phyloP scores from a whole-genome alignment of 2,797 vertebrate species.

The Epinephelus malabaricus region DNA sequence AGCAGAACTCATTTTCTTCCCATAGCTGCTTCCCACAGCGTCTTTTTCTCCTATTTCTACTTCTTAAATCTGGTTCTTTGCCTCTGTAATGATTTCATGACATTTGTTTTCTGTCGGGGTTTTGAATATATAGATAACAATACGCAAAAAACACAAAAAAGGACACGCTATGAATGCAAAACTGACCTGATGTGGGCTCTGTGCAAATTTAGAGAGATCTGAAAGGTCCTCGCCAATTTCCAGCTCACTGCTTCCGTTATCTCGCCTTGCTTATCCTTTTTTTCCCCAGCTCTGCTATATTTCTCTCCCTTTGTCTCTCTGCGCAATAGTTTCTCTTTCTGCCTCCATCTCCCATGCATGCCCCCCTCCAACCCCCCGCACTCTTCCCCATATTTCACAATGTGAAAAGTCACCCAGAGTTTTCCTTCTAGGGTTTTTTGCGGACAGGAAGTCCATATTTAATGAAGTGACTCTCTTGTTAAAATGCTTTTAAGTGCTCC shows the following conservation, averaged over 20 bases:
- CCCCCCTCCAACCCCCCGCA: constrained; percentile 5
- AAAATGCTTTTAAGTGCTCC: constrained; percentile 88
- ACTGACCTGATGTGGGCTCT: constrained; percentile 53
- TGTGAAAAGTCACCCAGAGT: constrained; percentile 74
- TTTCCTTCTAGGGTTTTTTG: constrained; percentile 81
- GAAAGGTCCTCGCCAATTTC: constrained; percentile 64
- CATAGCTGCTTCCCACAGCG: constrained; percentile 2
- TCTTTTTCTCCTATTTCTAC: constrained; percentile 39
- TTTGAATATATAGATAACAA: constrained; percentile 41
- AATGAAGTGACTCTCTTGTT: constrained; percentile 89
- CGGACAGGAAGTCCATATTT: constrained; percentile 88
- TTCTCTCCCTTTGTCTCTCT: constrained; percentile 69
- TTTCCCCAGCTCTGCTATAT: constrained; percentile 47
- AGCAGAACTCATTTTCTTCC: constrained; percentile 28
- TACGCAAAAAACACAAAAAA: constrained; percentile 24
- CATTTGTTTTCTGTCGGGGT: constrained; percentile 54
- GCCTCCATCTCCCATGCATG: constrained; percentile 40
- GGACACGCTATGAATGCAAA: constrained; percentile 39
- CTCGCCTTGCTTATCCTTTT: constrained; percentile 57
- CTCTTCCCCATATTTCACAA: constrained; percentile 61
- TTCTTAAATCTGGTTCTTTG: constrained; percentile 6
- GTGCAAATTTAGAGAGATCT: constrained; percentile 54
- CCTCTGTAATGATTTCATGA: constrained; percentile 54
- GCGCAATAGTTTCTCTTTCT: constrained; percentile 50
- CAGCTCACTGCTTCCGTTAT: constrained; percentile 68